Conservation (phyloP, 2,888 invertebrate species). For the Aspidiotus destructor region DNA sequence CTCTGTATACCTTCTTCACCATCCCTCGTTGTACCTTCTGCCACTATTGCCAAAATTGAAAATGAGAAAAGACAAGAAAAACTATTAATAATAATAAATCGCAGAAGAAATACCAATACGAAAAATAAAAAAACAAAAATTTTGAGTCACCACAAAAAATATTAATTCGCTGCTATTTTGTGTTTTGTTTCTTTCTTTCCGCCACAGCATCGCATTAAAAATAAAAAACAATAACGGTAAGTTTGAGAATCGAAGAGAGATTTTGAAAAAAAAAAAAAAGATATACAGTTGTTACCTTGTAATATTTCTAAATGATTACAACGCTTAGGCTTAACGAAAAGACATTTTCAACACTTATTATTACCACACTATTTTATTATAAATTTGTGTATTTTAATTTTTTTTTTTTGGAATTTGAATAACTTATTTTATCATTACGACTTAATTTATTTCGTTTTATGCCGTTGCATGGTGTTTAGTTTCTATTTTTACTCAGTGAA, state of each 20-base stretch:
- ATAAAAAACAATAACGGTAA: conserved; percentile 2
- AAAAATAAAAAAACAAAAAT: not conserved
- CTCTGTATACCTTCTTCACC: too few species aligned
- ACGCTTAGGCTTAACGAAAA: conserved; percentile 3
- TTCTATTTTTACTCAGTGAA: too few species aligned
- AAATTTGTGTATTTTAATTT: not conserved
- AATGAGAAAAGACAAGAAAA: too few species aligned
- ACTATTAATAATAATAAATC: too few species aligned
- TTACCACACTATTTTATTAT: conserved; percentile 4
- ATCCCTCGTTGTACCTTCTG: too few species aligned
- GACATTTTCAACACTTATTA: too few species aligned
- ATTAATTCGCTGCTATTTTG: conserved; percentile 8
- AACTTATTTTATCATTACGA: not conserved
- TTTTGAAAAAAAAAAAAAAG: conserved; percentile 3
- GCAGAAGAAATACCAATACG: too few species aligned
- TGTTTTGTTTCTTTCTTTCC: conserved; percentile 20
- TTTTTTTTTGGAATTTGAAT: conserved; percentile 1
- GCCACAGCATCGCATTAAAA: conserved; percentile 23
- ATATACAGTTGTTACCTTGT: conserved; percentile 21
- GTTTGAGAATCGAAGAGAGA: conserved; percentile 15
- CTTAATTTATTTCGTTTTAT: too few species aligned
- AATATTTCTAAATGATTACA: conserved; percentile 1
- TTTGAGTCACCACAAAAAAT: conserved; percentile 2
- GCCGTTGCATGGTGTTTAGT: too few species aligned
- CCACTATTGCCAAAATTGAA: too few species aligned